A percentile compares a stretch with the other conserved stretches of the same genome.
These are phyloP conservation scores for Ophion obscuratus DNA, from an alignment of 2,888 invertebrate genomes.

Conservation along the genomic window DNA sequence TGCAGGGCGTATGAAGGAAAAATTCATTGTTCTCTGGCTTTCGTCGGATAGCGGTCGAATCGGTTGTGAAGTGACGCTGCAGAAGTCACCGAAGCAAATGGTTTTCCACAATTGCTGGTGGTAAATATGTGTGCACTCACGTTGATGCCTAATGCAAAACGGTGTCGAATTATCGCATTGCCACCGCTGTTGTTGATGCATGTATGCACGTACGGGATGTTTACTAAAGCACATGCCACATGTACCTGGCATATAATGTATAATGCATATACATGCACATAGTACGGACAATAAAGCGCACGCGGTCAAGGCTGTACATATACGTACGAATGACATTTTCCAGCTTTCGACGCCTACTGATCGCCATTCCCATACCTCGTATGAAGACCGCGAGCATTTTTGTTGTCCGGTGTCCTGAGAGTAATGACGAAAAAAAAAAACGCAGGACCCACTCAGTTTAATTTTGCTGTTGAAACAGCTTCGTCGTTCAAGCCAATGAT, in stretches of 20 bases:
- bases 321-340: neutral
- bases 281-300: constrained; percentile 30
- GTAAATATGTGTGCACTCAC: neutral
- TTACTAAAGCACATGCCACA: constrained; percentile 1
- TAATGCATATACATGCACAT: neutral
- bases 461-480: too few species aligned
- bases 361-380: neutral
- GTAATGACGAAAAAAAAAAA: neutral
- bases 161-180: constrained; percentile 38
- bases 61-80: neutral
- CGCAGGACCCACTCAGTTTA: neutral
- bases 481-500: too few species aligned
- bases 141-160: constrained; percentile 25
- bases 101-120: neutral
- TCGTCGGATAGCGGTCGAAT: neutral
- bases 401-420: neutral
- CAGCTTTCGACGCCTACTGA: neutral
- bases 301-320: neutral
- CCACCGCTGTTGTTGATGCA: constrained; percentile 22
- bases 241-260: constrained; percentile 9
- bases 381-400: neutral
- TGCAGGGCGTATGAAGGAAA: neutral
- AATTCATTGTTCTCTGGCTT: neutral
- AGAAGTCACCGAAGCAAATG: neutral
- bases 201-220: neutral